Percentiles rank a stretch among this genome's conserved stretches.
phyloP scores from a whole-genome alignment of 2,113 vertebrate species.

The Rattus norvegicus region GRCr8 NC_086020.1:185430501-185431000 shows the following conservation, averaged over 20 bases:
- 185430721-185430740: neutral
- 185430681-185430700: neutral
- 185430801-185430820: constrained; percentile 95
- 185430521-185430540: constrained; percentile 93
- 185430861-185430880: constrained; percentile 92
- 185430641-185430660: neutral
- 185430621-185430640: neutral
- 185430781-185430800: constrained; percentile 95
- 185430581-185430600: constrained; percentile 83
- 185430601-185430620: neutral
- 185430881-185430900: constrained; percentile 97
- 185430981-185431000: neutral
- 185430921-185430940: neutral
- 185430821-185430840: constrained; percentile 96
- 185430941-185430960: neutral
- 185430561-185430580: constrained; percentile 95
- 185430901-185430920: constrained; percentile 87
- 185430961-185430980: neutral
- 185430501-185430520: constrained; percentile 94
- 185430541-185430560: constrained; percentile 95
- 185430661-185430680: neutral
- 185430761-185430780: neutral
- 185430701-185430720: neutral
- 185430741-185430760: neutral
- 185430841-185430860: constrained; percentile 91